Percentiles rank a stretch among this genome's conserved stretches.
Conservation (phyloP, 2,797 vertebrate genomes). For the Anabacerthia variegaticeps region DNA sequence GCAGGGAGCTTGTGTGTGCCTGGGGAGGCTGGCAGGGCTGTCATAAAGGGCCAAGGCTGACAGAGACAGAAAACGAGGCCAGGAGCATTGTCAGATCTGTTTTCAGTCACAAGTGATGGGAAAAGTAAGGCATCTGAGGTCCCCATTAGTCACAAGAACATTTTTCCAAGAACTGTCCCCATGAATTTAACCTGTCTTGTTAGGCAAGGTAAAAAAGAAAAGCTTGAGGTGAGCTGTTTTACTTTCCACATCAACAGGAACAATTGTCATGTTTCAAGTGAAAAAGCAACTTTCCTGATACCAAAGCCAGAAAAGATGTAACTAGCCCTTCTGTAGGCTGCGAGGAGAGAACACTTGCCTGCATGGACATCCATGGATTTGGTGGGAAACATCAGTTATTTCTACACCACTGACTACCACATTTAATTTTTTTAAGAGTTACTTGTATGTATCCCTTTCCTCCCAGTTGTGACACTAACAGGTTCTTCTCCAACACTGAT, state of each 20-base stretch:
- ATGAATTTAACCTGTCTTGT: not conserved
- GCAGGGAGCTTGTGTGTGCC: fast-evolving
- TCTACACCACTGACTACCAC: not conserved
- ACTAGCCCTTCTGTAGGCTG: not conserved
- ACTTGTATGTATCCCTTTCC: not conserved
- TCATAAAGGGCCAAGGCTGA: not conserved
- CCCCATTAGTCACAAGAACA: not conserved
- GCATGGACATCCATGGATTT: not conserved
- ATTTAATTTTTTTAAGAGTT: not conserved
- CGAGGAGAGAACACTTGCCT: fast-evolving
- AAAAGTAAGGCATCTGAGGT: not conserved
- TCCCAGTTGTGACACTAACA: not conserved
- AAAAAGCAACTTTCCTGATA: not conserved
- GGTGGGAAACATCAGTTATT: not conserved
- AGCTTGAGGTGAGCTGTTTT: not conserved
- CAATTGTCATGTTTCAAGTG: not conserved
- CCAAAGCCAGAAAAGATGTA: not conserved
- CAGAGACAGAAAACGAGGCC: fast-evolving
- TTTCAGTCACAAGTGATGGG: not conserved
- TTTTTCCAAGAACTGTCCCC: not conserved
- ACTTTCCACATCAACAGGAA: not conserved
- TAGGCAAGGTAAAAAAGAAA: not conserved
- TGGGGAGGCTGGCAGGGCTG: not conserved
- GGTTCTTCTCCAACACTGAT: not conserved
- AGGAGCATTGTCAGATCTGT: not conserved